A percentile compares a stretch with the other conserved stretches of the same genome.
These are phyloP conservation scores for Tipula vernalis DNA, from an alignment of 2,888 invertebrate species.

Conservation along the genomic window DNA sequence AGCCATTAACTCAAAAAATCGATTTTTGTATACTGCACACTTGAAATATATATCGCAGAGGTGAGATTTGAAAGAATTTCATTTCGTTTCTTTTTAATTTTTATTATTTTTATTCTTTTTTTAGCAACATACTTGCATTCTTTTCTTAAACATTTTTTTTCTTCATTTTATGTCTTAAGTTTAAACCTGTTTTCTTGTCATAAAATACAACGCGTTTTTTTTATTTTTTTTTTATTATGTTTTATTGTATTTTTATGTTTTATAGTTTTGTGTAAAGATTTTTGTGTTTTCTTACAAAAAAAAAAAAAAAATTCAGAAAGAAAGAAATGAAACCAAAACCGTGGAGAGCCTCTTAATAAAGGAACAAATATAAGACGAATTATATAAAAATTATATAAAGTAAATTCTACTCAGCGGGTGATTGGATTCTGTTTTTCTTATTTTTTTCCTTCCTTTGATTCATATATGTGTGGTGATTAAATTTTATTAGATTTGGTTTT, in stretches of 20 bases:
- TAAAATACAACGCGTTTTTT: not conserved
- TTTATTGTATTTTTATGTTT: not conserved
- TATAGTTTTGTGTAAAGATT: not conserved
- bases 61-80: not conserved
- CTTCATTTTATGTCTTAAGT: not conserved
- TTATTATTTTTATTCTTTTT: not conserved
- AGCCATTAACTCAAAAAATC: not conserved
- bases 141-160: not conserved
- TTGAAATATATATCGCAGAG: not conserved
- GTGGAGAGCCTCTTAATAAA: not conserved
- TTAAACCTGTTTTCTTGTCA: not conserved
- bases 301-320: not conserved
- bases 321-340: not conserved
- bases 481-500: not conserved
- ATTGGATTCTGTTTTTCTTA: not conserved
- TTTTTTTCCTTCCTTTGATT: not conserved
- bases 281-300: not conserved
- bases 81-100: not conserved
- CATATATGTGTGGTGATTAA: not conserved
- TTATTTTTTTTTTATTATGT: not conserved
- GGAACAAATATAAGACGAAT: not conserved
- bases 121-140: not conserved
- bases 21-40: not conserved
- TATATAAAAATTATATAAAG: not conserved
- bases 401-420: slow-evolving; percentile 4